Percentiles rank a stretch among this genome's conserved stretches.
Conservation (phyloP, 2,888 invertebrate genomes). For the Vannuccia rotundouncinata region DNA sequence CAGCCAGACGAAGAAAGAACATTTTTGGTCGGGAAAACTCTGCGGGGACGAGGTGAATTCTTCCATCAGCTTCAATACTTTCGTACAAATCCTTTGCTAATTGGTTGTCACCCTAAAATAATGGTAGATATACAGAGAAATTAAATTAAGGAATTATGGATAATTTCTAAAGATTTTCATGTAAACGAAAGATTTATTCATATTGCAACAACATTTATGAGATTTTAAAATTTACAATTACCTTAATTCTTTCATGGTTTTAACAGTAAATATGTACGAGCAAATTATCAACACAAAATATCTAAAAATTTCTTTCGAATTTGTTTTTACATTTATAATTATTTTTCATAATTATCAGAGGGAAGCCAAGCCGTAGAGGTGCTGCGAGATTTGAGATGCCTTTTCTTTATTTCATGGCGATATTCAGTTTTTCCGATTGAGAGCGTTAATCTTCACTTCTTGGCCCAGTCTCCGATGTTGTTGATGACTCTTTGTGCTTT, state of each 20-base stretch:
- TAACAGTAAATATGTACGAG: too few relatives aligned
- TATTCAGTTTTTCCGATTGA: not conserved
- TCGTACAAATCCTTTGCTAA: constrained; percentile 69
- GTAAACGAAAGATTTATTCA: too few relatives aligned
- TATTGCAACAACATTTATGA: too few relatives aligned
- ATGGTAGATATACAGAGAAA: too few relatives aligned
- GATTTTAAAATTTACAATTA: too few relatives aligned
- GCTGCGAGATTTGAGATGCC: not conserved
- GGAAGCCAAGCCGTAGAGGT: not conserved
- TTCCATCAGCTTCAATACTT: constrained; percentile 76
- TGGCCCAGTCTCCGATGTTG: not conserved
- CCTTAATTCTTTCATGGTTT: too few relatives aligned
- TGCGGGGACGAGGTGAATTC: constrained; percentile 85
- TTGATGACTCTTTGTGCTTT: not conserved
- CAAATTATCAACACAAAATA: too few relatives aligned
- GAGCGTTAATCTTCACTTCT: not conserved
- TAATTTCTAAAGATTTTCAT: too few relatives aligned
- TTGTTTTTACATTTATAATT: too few relatives aligned
- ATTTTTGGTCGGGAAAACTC: constrained; percentile 62
- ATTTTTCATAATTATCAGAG: too few relatives aligned
- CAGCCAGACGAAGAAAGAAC: constrained; percentile 24
- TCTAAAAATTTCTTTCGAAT: too few relatives aligned
- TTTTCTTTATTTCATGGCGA: not conserved
- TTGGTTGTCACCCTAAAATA: constrained; percentile 31
- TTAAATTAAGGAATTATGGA: too few relatives aligned